Evolutionary conservation across 2,888 invertebrate genomes (phyloP), one percentile per base, ranked within the genome.

Genomic region (Gonocerus acuteangulatus): DNA sequence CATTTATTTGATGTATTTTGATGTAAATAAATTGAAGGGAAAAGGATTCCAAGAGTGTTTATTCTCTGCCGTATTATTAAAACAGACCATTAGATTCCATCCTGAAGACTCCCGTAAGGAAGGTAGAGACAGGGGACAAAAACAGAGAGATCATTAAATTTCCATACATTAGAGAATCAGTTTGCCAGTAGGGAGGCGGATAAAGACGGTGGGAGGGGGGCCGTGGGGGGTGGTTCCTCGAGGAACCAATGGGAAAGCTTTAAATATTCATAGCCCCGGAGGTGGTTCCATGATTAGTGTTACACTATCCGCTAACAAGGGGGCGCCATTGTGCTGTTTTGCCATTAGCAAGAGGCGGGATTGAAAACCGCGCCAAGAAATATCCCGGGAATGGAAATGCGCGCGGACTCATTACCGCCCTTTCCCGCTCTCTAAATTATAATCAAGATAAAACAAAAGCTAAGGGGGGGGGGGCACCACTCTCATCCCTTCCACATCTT

Each of bases 391-490:
- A 51, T n/a, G 51, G 19, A 34, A 51, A n/a, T 6, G 27, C 51
- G 34, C 36, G 32, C 51, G 22, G 16, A 51, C 54, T 54, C 54
- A 54, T 54, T 54, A 54, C 6, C 7, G 47, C 47, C 18, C 19
- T 9, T n/a, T 3, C 39, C 21, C 34, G 21, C 39, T 27, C n/a
- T 19, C 51, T 42, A 54, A 54, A 54, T 39, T 54, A 54, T 54
- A 54, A 54, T 54, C 54, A 54, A 19, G 54, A 42, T 54, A 54
- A 54, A 54, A 54, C 54, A 54, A 54, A 54, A 54, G 54, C 22
- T 42, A n/a, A n/a, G n/a, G n/a, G n/a, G n/a, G n/a, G n/a, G n/a
- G n/a, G n/a, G n/a, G 11, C 19, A 21, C 54, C 42, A 39, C 23
- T 54, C 54, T 22, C 54, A 54, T 42, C 54, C 42, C 22, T 34